Base-by-base conservation (phyloP, 2,113 vertebrate species). In the Myotis lucifugus region DNA sequence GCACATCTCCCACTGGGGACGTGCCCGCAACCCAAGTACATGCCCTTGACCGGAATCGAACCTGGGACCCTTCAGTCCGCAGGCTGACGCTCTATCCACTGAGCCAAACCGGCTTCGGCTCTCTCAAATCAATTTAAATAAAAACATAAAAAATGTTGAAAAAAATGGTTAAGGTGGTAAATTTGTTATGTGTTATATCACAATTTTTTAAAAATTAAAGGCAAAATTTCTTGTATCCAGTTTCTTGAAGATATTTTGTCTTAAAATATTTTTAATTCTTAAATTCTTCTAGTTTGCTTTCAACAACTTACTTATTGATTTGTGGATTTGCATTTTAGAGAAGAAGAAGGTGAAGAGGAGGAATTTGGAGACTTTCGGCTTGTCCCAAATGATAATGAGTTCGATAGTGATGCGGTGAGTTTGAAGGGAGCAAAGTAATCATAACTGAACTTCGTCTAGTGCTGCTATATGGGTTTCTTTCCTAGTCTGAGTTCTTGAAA, bases 351-450 rank as follows among this genome's bases (percentile, higher is more conserved):
- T 73, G 99, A 98, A 32, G 99, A 99, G 21, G 99, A 99, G 4
- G 99, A 99, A 54, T 98, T 99, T 96, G 99, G 98, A 34, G 99
- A 99, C 88, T 99, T 99, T 94, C 98, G 95, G 42, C 98, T 99
- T 64, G 67, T 99, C 50, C 98, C 99, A 66, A 99, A 99, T 37
- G 98, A 99, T 32, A 98, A 99, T 29, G 99, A 98, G 25, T 98
- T 98, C 90, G 97, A 97, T 34, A 99, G 98, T 70, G 99, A 98
- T 73, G 97, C 99, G 98, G 99, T 99, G 88, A 61, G 97, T 95
- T 56, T 50, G 52, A 69, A 59, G 14, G 27, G 29, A 96, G 50
- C 11, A 40, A 48, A 54, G 69, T 91, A 82, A 59, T 93, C 54
- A 54, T 81, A 95, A 5, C 46, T 88, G 66, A 54, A 8, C 37